phyloP scores from a whole-genome alignment of 2,888 invertebrate species.

The Caenorhabditis panamensis region DNA sequence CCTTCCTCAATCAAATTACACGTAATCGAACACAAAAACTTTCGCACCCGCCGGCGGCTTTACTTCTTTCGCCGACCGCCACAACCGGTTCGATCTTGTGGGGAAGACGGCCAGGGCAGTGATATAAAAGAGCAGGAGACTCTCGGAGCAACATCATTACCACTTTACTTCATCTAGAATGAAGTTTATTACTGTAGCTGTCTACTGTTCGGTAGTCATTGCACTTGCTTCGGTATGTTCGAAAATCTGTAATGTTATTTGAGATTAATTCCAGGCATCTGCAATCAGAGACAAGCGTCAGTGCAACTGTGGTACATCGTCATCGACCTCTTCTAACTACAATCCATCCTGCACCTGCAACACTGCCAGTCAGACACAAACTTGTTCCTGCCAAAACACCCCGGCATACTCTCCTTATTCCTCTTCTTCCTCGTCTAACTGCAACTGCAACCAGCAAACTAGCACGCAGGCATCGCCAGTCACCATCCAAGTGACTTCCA shows the following conservation, averaged over 20 bases:
- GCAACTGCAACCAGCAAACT: constrained; percentile 35
- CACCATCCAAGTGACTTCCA: constrained; percentile 44
- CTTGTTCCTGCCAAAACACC: constrained; percentile 43
- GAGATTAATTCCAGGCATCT: constrained; percentile 19
- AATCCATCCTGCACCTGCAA: constrained; percentile 31
- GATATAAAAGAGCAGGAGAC: constrained; percentile 3
- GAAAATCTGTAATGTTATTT: background rate
- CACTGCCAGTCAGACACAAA: constrained; percentile 35
- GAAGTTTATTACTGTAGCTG: constrained; percentile 8
- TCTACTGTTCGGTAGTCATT: background rate
- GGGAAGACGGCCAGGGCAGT: constrained; percentile 3
- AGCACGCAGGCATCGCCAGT: constrained; percentile 32
- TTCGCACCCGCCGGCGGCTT: constrained; percentile 12
- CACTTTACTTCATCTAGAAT: background rate
- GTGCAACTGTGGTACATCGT: constrained; percentile 30
- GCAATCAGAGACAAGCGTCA: constrained; percentile 38
- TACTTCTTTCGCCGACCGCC: constrained; percentile 5
- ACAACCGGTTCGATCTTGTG: constrained; percentile 23
- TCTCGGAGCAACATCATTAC: background rate
- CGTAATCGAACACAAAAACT: constrained; percentile 31
- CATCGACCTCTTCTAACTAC: constrained; percentile 1
- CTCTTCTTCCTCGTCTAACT: constrained; percentile 16
- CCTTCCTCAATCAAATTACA: constrained; percentile 19
- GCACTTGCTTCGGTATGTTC: constrained; percentile 15
- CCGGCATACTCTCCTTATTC: background rate